Percentiles rank a stretch among this genome's conserved stretches.
Evolutionary conservation across 1,140 invertebrate genomes (phyloP).

Genomic region (Gryllus bimaculatus): DNA sequence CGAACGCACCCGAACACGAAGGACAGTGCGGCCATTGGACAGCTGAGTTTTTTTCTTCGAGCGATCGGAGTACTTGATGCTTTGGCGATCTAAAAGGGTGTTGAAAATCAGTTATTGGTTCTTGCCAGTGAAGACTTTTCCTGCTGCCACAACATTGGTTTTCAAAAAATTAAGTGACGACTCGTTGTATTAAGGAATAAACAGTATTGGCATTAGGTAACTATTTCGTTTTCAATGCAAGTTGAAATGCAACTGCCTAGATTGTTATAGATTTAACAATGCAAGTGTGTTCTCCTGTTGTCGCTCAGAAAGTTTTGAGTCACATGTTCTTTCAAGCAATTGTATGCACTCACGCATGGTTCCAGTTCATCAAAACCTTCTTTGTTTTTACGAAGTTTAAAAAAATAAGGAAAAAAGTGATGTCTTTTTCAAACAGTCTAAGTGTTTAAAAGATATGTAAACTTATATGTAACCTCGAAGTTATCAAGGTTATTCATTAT

Average conservation of each 20-base stretch:
- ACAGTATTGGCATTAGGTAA: background rate
- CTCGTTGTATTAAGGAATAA: background rate
- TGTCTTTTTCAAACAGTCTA: slow-evolving; percentile 5
- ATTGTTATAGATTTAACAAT: slow-evolving; percentile 1
- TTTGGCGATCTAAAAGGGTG: background rate
- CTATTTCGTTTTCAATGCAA: background rate
- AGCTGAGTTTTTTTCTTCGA: background rate
- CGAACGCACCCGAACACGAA: background rate
- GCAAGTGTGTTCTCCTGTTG: slow-evolving; percentile 3
- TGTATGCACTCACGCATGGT: background rate
- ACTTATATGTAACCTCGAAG: background rate
- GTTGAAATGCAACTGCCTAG: slow-evolving; percentile 3
- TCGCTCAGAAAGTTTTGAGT: background rate
- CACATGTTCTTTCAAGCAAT: slow-evolving; percentile 4
- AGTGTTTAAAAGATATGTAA: slow-evolving; percentile 2
- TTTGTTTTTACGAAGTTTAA: background rate
- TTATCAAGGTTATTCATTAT: background rate
- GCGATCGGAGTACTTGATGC: background rate
- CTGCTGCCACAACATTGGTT: background rate
- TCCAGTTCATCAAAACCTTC: background rate
- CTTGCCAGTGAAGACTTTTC: background rate
- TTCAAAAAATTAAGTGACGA: background rate
- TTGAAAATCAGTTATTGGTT: background rate
- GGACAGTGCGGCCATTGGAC: background rate
- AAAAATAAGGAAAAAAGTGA: background rate